Evolutionary conservation across 2,113 vertebrate genomes (phyloP).

Genomic region (Planiliza haematocheilus): DNA sequence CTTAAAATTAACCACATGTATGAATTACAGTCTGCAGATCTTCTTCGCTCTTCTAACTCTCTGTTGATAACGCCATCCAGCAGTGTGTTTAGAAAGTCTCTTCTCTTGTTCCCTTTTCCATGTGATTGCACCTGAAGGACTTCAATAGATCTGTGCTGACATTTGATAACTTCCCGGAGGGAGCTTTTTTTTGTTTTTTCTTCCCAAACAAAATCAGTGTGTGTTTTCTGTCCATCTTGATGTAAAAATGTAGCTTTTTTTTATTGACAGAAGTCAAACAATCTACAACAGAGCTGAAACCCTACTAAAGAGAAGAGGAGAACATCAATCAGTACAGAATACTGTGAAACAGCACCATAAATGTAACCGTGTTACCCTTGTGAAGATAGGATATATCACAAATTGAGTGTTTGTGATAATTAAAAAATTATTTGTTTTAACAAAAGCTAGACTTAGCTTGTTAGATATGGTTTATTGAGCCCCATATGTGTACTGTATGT

Average conservation of each 20-base stretch:
- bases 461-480: too few species aligned
- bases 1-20: not conserved
- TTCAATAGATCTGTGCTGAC: slow-evolving; percentile 18
- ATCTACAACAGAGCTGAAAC: slow-evolving; percentile 4
- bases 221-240: not conserved
- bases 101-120: slow-evolving; percentile 23
- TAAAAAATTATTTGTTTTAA: too few species aligned
- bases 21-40: not conserved
- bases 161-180: slow-evolving; percentile 2
- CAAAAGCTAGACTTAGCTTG: too few species aligned
- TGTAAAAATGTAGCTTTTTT: not conserved
- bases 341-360: too few species aligned
- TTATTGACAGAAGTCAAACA: not conserved
- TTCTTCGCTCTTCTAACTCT: not conserved
- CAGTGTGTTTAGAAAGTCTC: slow-evolving; percentile 13
- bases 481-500: too few species aligned
- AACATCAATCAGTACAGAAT: not conserved
- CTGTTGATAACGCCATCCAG: not conserved
- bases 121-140: slow-evolving; percentile 32
- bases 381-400: too few species aligned
- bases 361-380: not conserved
- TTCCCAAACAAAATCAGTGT: not conserved
- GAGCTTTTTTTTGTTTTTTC: slow-evolving; percentile 1
- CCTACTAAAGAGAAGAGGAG: not conserved
- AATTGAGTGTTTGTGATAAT: too few species aligned